A percentile compares a stretch with the other conserved stretches of the same genome.
Conservation (phyloP, 2,113 vertebrate species). For the Cepphus grylle region DNA sequence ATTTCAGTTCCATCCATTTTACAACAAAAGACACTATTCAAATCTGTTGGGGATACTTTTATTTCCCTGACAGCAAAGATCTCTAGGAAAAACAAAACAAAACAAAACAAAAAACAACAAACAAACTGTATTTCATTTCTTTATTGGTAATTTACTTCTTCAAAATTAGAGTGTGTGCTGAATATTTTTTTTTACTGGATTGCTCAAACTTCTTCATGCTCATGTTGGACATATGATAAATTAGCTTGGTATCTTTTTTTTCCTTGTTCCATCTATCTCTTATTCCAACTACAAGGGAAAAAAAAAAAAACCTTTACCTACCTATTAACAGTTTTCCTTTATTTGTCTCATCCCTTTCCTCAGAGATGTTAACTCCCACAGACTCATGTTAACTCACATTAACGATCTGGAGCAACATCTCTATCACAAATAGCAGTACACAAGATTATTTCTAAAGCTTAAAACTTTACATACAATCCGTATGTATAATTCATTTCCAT, state of each 20-base stretch:
- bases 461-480: background rate
- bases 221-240: background rate
- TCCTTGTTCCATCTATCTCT: background rate
- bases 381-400: background rate
- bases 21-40: background rate
- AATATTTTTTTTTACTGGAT: background rate
- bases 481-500: constrained; percentile 18
- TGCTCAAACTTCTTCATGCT: background rate
- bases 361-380: background rate
- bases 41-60: background rate
- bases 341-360: background rate
- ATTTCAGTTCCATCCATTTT: background rate
- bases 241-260: background rate
- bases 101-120: too few species aligned
- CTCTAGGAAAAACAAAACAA: background rate
- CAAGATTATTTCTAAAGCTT: background rate
- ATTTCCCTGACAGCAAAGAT: background rate
- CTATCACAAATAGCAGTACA: background rate
- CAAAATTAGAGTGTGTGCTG: background rate
- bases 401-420: background rate
- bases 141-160: background rate
- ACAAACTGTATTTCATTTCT: fast-evolving
- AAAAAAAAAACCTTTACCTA: background rate
- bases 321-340: background rate
- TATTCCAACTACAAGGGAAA: background rate